Evolutionary conservation across 2,888 invertebrate genomes (phyloP), one percentile per base, ranked within the genome.

Genomic region (Pseudococcus viburni): DNA sequence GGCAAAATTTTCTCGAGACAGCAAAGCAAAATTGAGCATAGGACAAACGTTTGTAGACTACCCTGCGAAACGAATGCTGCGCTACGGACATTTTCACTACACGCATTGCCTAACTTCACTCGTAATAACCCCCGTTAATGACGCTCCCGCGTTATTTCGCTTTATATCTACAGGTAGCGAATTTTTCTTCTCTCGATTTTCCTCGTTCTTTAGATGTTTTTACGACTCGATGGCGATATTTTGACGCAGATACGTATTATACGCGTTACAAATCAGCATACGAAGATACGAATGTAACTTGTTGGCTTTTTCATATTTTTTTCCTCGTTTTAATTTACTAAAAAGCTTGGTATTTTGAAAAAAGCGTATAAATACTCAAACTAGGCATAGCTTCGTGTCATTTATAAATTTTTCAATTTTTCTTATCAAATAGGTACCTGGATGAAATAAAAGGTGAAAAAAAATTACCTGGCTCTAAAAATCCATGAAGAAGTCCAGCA

Each of bases 31-130:
- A 68, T 68, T 68, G 68, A 68, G 68, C 22, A 68, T 68, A 68
- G 68, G 68, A 68, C 68, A 68, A 68, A 68, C 68, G 68, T 26
- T 68, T 68, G 68, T 68, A 68, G 26, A 68, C 68, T 68, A 68
- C 68, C 22, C 68, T 68, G 68, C 68, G 68, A 68, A 68, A 68
- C 68, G 68, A 68, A 68, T 68, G 68, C 68, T 68, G 68, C 68
- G 68, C 68, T 68, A 68, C 68, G 68, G 68, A 68, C 68, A 68
- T 68, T 68, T 68, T 68, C 68, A 68, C 68, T 68, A 68, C 68
- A 68, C 68, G 68, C 68, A 68, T 68, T 68, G 68, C 68, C 68
- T 68, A 68, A 68, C 68, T 68, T 68, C 22, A 68, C 68, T 68
- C 68, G 22, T 68, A 68, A 68, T 68, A 68, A 68, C 68, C 68